A percentile compares a stretch with the other conserved stretches of the same genome.
Conservation (phyloP, 1,140 invertebrate species). For the Leptinotarsa undecemlineata region DNA sequence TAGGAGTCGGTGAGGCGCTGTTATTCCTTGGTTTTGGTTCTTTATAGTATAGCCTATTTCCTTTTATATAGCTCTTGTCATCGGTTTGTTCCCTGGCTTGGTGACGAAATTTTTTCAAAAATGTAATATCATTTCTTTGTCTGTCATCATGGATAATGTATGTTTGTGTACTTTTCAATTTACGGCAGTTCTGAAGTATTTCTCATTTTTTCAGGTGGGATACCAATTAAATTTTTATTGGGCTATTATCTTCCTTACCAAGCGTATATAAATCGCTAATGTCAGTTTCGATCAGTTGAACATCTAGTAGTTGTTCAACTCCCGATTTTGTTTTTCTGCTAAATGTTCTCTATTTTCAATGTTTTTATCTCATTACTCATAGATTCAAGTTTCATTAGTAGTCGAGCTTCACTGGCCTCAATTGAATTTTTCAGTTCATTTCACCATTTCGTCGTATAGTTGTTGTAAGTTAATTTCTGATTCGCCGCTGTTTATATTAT, state of each 20-base stretch:
- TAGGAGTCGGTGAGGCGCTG: background rate
- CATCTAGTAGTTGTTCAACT: background rate
- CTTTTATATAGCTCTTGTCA: background rate
- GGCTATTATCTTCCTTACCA: too few species aligned
- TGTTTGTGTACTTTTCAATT: background rate
- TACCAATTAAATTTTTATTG: background rate
- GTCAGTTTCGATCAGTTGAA: background rate
- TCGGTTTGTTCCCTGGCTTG: background rate
- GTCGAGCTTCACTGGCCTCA: background rate
- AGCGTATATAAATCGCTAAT: background rate
- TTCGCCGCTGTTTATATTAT: background rate
- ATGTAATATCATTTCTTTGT: background rate
- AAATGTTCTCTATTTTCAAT: background rate
- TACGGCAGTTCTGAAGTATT: background rate
- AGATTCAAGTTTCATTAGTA: background rate
- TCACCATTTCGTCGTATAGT: background rate
- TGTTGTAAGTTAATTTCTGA: background rate
- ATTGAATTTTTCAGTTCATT: background rate
- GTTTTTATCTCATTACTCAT: background rate
- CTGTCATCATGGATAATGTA: background rate
- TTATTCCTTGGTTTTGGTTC: conserved; percentile 11
- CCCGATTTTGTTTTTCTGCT: too few species aligned
- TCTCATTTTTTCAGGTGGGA: background rate
- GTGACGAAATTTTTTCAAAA: background rate
- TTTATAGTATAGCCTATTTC: conserved; percentile 1